Evolutionary conservation across 2,113 vertebrate genomes (phyloP), one percentile per base, ranked within the genome.

Genomic region (Nicator chloris): DNA sequence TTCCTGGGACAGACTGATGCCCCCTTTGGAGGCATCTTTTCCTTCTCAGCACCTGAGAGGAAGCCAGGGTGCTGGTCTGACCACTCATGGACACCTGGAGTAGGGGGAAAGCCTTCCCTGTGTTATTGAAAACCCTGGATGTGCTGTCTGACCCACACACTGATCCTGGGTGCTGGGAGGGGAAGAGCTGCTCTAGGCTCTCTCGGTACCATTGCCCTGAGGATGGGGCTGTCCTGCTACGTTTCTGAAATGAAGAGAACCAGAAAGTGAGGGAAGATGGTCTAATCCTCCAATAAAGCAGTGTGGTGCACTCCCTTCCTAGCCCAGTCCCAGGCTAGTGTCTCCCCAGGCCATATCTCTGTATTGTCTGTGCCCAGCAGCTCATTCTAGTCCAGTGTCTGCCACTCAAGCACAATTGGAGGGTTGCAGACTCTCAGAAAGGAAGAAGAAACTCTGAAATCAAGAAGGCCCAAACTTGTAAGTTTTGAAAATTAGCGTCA

Each of bases 21-120:
- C 35, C 27, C 8, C 12, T 77, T 44, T 18, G 15, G 28, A 66
- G 47, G 39, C 39, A 73, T 15, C 20, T 57, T 88, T 81, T 59
- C 54, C 37, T 69, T 82, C 40, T 11, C 3, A 44, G 40, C 0
- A 0, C n/a, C 31, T 4, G 4, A 54, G 72, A 33, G 19, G 64
- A 80, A 51, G 20, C 27, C 49, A 57, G 3, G 27, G 28, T 47
- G 49, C 40, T 44, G 18, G 2, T 80, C n/a, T 73, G 51, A 35
- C 9, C 65, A 20, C 10, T 39, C 23, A 9, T 11, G 12, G 51
- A 22, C 56, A 35, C 15, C 30, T 71, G 61, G 51, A 47, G 11
- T 0, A 30, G 26, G 21, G 30, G 30, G 49, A 56, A 75, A 47
- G 7, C 27, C 39, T 64, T 42, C 19, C 21, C 9, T 10, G 49